These are phyloP conservation scores for Oreohelix idahoensis DNA, from an alignment of 1,140 invertebrate genomes.

Conservation along the genomic window DNA sequence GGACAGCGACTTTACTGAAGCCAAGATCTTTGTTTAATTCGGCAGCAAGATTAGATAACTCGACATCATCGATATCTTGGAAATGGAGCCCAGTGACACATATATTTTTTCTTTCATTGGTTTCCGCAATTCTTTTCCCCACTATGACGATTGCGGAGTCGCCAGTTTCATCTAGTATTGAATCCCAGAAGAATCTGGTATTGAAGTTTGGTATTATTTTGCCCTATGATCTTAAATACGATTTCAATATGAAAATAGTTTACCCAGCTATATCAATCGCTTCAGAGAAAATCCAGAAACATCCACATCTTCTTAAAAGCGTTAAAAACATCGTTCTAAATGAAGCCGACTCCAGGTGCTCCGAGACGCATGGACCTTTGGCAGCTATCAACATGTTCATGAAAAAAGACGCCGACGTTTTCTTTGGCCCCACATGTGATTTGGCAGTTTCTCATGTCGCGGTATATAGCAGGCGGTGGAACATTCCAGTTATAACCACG, in stretches of 20 bases:
- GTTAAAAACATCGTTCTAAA: not conserved
- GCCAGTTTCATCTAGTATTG: not conserved
- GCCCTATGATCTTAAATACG: not conserved
- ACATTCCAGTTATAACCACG: constrained; percentile 87
- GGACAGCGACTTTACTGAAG: no score
- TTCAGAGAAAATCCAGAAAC: constrained; percentile 6
- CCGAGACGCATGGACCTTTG: constrained; percentile 11
- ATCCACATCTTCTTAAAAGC: constrained; percentile 36
- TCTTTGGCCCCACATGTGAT: constrained; percentile 91
- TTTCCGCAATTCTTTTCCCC: no score
- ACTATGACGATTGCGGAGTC: not conserved
- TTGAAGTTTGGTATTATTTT: constrained; percentile 3
- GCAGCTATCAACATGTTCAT: not conserved
- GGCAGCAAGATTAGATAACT: no score
- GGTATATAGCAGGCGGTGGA: constrained; percentile 86
- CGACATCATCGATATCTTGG: no score
- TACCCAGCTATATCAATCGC: not conserved
- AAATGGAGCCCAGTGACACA: no score
- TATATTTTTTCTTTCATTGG: no score
- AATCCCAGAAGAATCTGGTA: not conserved
- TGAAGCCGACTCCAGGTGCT: not conserved
- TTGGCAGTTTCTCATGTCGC: constrained; percentile 92
- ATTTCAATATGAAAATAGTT: not conserved
- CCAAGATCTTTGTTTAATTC: no score
- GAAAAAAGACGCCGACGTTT: constrained; percentile 78